A percentile compares a stretch with the other conserved stretches of the same genome.
Conservation (phyloP, 2,797 vertebrate species). For the Otolemur crassicaudatus region DNA sequence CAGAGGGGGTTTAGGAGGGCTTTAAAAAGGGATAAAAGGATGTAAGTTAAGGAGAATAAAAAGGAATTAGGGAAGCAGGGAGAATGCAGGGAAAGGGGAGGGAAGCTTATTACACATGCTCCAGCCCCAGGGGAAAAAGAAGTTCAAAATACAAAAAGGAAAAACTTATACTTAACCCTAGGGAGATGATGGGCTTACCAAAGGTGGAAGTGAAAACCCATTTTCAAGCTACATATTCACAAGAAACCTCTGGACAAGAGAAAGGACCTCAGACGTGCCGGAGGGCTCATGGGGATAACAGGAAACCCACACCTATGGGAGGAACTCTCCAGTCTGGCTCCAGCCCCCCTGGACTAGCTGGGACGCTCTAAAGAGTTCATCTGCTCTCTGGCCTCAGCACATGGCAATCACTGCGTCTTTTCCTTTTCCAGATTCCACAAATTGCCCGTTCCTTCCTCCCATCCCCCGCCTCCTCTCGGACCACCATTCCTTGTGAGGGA, state of each 20-base stretch:
- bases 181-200: neutral
- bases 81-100: neutral
- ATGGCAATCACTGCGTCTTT: neutral
- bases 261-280: neutral
- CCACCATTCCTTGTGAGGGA: neutral
- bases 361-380: neutral
- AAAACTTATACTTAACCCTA: neutral
- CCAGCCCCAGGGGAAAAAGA: neutral
- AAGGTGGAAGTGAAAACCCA: neutral
- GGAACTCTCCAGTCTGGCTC: neutral
- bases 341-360: neutral
- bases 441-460: no score
- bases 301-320: neutral
- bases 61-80: neutral
- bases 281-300: neutral
- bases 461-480: neutral
- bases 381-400: neutral
- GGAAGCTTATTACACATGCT: neutral
- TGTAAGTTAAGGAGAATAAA: neutral
- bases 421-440: neutral
- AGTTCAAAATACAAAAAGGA: conserved; percentile 5
- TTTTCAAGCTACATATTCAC: neutral
- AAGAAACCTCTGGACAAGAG: neutral
- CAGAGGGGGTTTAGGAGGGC: neutral
- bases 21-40: neutral